Percentiles rank a stretch among this genome's conserved stretches.
Conservation (phyloP, 2,113 vertebrate genomes). For the Trematomus loennbergii region DNA sequence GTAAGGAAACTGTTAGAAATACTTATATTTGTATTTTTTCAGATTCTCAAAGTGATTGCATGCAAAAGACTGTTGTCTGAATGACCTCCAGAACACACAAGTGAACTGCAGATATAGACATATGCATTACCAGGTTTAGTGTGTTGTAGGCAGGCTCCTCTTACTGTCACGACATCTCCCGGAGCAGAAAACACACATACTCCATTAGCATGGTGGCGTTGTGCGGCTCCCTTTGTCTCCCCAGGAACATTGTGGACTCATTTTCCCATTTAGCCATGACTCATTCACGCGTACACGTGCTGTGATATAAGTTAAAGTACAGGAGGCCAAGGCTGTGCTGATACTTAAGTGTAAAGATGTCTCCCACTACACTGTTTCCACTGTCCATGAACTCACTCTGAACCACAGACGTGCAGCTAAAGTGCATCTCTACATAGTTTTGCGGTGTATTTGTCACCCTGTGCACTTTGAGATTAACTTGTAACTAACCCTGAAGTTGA, state of each 20-base stretch:
- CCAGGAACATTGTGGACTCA: conserved; percentile 7
- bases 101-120: conserved; percentile 10
- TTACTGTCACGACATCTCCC: neutral
- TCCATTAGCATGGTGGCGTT: conserved; percentile 37
- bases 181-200: conserved; percentile 18
- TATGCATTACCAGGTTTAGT: conserved; percentile 14
- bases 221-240: conserved; percentile 14
- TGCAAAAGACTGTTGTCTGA: neutral
- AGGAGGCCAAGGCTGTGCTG: neutral
- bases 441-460: neutral
- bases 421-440: too few relatives aligned
- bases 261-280: neutral
- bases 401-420: neutral
- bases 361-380: neutral
- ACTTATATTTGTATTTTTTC: neutral
- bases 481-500: neutral
- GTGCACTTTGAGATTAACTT: neutral
- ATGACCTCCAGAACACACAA: conserved; percentile 17
- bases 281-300: conserved; percentile 12
- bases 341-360: conserved; percentile 35
- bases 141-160: neutral
- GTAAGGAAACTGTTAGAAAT: neutral
- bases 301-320: neutral
- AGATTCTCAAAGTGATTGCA: conserved; percentile 1
- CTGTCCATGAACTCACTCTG: neutral